Percentiles rank a stretch among this genome's conserved stretches.
Conservation (phyloP, 2,797 vertebrate species). For the Babyrousa celebensis region DNA sequence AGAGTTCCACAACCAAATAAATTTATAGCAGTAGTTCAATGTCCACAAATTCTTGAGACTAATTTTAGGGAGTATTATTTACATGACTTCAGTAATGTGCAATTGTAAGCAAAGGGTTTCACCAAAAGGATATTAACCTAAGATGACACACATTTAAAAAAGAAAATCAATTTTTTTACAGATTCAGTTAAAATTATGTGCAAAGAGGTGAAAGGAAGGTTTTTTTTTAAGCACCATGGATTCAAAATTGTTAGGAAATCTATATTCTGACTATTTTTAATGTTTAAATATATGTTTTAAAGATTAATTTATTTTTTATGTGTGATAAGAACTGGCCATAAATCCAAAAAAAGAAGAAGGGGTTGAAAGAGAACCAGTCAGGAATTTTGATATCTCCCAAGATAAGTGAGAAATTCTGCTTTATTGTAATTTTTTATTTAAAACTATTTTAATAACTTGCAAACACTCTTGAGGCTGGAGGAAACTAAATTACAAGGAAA, state of each 20-base stretch:
- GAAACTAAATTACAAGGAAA: background rate
- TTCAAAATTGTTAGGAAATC: constrained; percentile 18
- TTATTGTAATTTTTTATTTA: background rate
- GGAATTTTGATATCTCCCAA: background rate
- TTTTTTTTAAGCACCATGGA: background rate
- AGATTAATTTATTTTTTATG: background rate
- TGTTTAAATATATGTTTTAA: constrained; percentile 8
- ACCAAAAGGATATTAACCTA: background rate
- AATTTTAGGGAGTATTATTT: background rate
- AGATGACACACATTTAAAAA: background rate
- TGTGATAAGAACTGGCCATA: background rate
- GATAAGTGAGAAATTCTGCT: background rate
- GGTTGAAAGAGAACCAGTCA: background rate
- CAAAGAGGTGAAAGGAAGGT: background rate
- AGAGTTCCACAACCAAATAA: background rate
- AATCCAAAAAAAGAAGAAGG: background rate
- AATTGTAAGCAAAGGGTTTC: background rate
- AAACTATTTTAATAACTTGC: background rate
- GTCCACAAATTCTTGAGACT: background rate
- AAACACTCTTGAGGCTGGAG: background rate
- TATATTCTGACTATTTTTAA: background rate
- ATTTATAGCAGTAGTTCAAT: background rate
- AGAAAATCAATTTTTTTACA: background rate
- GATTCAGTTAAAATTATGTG: constrained; percentile 20
- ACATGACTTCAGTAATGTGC: background rate